Percentiles rank a stretch among this genome's conserved stretches.
phyloP scores from a whole-genome alignment of 2,797 vertebrate species.

The Centroberyx gerrardi region DNA sequence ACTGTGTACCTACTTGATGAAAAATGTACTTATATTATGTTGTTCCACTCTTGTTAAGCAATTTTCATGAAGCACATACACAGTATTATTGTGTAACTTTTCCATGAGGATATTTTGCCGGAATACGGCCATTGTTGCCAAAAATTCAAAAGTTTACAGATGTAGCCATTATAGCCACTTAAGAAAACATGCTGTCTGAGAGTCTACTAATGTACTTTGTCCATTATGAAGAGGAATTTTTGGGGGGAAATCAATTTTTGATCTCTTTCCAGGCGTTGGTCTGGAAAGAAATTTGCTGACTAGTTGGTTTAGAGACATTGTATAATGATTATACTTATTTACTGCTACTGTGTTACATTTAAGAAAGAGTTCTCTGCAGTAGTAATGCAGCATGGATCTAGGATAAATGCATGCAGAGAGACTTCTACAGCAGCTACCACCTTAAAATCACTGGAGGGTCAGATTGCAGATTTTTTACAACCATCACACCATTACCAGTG shows the following conservation, averaged over 20 bases:
- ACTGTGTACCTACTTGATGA: no score
- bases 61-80: no score
- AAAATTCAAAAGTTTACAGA: conserved; percentile 23
- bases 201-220: conserved; percentile 54
- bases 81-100: no score
- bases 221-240: conserved; percentile 59
- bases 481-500: conserved; percentile 15
- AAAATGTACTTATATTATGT: no score
- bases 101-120: background rate
- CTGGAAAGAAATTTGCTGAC: conserved; percentile 12
- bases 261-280: conserved; percentile 18
- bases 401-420: no score
- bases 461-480: background rate
- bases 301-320: background rate
- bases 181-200: conserved; percentile 48
- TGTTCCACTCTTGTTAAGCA: no score
- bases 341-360: background rate
- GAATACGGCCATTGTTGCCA: conserved; percentile 47
- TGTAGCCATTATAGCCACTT: conserved; percentile 62
- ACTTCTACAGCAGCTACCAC: no score
- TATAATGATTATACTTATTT: background rate
- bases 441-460: background rate
- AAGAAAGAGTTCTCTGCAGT: no score
- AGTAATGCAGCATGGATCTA: no score
- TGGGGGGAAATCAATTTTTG: conserved; percentile 34